These are phyloP conservation scores for Theristus sp. DNA, from an alignment of 2,888 invertebrate species.

Conservation along the genomic window DNA sequence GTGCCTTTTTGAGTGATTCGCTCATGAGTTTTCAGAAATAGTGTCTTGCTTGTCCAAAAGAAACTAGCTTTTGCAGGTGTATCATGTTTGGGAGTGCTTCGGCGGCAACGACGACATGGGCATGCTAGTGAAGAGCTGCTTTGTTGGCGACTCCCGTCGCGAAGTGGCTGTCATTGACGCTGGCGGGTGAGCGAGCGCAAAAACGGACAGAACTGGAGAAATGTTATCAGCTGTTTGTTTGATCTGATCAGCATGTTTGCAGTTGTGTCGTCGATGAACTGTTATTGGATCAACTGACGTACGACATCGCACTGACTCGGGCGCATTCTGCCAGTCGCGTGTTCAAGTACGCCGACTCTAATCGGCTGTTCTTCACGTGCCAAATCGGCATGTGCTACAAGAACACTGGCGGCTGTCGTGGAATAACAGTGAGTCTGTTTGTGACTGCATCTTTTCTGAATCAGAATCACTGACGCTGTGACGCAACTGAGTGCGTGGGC, in stretches of 20 bases:
- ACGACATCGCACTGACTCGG: constrained; percentile 20
- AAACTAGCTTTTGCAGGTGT: too few relatives aligned
- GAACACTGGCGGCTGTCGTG: constrained; percentile 24
- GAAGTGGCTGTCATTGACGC: background rate
- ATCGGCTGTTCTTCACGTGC: constrained; percentile 26
- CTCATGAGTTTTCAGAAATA: too few relatives aligned
- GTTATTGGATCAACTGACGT: constrained; percentile 19
- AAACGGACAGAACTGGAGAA: background rate
- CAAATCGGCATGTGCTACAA: constrained; percentile 26
- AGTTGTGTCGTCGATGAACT: constrained; percentile 20
- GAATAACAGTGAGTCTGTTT: constrained; percentile 17
- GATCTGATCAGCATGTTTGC: too few relatives aligned
- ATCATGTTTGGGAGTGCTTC: constrained; percentile 24
- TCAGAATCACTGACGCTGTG: background rate
- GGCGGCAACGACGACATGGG: constrained; percentile 22
- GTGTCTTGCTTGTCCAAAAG: too few relatives aligned
- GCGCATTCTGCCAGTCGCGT: constrained; percentile 21
- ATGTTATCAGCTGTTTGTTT: background rate
- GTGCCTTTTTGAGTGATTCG: too few relatives aligned
- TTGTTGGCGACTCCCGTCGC: constrained; percentile 21
- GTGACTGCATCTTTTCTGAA: background rate
- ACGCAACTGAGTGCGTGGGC: background rate
- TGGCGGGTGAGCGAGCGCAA: background rate
- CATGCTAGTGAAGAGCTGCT: constrained; percentile 25
- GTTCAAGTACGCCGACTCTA: constrained; percentile 28